These are phyloP conservation scores for Trissoscelio sp. DNA, from an alignment of 2,888 invertebrate species.

Conservation along the genomic window DNA sequence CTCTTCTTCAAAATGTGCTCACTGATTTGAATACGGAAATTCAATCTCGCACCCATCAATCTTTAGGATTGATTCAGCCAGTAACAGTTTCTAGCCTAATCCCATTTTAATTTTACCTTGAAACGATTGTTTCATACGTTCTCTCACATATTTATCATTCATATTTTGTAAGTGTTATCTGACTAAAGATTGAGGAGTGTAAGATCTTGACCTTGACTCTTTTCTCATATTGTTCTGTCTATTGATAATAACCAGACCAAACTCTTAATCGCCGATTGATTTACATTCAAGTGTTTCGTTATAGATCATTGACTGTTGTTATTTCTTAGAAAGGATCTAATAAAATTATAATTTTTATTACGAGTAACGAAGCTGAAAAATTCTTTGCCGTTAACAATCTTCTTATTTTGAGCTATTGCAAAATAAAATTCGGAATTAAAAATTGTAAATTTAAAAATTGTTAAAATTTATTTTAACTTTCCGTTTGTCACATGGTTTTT, in stretches of 20 bases:
- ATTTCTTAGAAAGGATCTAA: not conserved
- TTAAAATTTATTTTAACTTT: too few species aligned
- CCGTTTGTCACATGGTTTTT: too few species aligned
- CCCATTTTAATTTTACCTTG: slow-evolving; percentile 46
- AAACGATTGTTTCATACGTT: slow-evolving; percentile 22
- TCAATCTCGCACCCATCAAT: slow-evolving; percentile 13
- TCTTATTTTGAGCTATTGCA: too few species aligned
- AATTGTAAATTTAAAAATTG: too few species aligned
- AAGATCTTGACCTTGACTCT: slow-evolving; percentile 50
- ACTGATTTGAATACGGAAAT: slow-evolving; percentile 25
- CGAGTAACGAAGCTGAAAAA: too few species aligned
- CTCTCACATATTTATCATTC: slow-evolving; percentile 8
- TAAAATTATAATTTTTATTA: too few species aligned
- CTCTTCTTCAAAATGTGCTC: not conserved
- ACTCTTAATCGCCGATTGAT: slow-evolving; percentile 27
- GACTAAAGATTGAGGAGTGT: slow-evolving; percentile 33
- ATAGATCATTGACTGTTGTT: not conserved
- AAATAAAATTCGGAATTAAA: too few species aligned
- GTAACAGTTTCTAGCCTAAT: slow-evolving; percentile 28
- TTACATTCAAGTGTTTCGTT: not conserved
- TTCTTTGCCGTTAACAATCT: too few species aligned
- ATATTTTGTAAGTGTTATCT: slow-evolving; percentile 32
- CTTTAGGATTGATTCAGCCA: slow-evolving; percentile 26
- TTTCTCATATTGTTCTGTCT: slow-evolving; percentile 24
- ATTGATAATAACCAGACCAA: slow-evolving; percentile 24